Evolutionary conservation across 2,113 vertebrate species (phyloP).

Genomic region (Riparia riparia): DNA sequence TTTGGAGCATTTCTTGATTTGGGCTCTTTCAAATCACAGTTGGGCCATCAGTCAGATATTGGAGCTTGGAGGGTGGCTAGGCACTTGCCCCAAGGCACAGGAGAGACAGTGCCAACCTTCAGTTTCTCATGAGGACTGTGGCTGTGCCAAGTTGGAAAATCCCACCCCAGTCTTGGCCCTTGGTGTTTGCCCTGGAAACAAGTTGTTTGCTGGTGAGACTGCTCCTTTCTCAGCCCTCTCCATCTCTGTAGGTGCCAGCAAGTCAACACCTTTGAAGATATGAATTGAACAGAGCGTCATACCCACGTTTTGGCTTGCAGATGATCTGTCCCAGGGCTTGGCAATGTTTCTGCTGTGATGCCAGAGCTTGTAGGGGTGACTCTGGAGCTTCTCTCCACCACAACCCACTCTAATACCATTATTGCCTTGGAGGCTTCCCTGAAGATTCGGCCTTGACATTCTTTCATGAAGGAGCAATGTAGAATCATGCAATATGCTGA

Average conservation of each 20-base stretch:
- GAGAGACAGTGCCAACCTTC: not conserved
- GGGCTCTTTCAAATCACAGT: not conserved
- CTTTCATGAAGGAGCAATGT: not conserved
- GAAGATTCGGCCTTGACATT: fast-evolving
- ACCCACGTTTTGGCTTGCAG: not conserved
- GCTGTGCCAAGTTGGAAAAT: not conserved
- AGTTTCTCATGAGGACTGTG: not conserved
- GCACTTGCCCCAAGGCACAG: not conserved
- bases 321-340: not conserved
- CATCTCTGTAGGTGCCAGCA: not conserved
- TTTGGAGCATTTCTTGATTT: conserved; percentile 2
- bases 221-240: not conserved
- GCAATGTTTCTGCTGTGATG: not conserved
- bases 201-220: not conserved
- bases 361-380: not conserved
- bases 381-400: not conserved
- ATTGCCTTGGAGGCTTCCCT: not conserved
- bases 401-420: not conserved
- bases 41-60: not conserved
- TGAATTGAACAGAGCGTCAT: too few relatives aligned
- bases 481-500: not conserved
- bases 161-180: fast-evolving
- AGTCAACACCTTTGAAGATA: not conserved
- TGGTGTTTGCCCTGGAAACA: not conserved
- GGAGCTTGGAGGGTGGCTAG: not conserved